Conservation (phyloP, 2,113 vertebrate species). For the Onychostoma macrolepis region DNA sequence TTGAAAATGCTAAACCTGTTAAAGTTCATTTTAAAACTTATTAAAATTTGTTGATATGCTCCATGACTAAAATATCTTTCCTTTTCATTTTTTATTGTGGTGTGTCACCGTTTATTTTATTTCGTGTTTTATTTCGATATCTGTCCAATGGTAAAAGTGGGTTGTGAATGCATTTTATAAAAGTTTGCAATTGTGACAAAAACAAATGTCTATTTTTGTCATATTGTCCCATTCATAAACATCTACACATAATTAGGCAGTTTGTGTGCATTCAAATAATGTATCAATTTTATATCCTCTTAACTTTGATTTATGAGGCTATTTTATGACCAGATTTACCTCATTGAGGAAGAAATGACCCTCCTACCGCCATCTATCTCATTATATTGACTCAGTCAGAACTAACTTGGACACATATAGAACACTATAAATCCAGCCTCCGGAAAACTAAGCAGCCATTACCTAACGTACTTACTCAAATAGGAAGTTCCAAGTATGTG, state of each 20-base stretch:
- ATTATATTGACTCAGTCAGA: slow-evolving; percentile 14
- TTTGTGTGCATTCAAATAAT: neutral
- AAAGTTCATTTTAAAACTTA: too few relatives aligned
- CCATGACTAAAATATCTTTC: too few relatives aligned
- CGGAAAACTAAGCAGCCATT: slow-evolving; percentile 20
- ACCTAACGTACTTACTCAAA: slow-evolving; percentile 18
- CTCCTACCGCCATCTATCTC: slow-evolving; percentile 2
- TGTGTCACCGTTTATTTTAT: too few relatives aligned
- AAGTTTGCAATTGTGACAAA: too few relatives aligned
- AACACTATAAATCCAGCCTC: slow-evolving; percentile 3
- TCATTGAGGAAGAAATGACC: slow-evolving; percentile 20
- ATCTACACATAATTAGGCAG: neutral
- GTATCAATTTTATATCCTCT: slow-evolving; percentile 14
- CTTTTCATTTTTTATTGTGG: too few relatives aligned
- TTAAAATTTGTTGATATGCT: too few relatives aligned
- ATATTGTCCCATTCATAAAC: neutral
- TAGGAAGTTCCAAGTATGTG: neutral
- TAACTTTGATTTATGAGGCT: slow-evolving; percentile 19
- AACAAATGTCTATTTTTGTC: neutral
- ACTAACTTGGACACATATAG: neutral
- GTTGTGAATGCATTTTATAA: too few relatives aligned
- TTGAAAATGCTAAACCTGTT: too few relatives aligned
- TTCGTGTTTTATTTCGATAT: too few relatives aligned
- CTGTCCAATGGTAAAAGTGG: too few relatives aligned
- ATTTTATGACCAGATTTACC: slow-evolving; percentile 12